Evolutionary conservation across 2,113 vertebrate genomes (phyloP).

Genomic region (Casuarius casuarius): DNA sequence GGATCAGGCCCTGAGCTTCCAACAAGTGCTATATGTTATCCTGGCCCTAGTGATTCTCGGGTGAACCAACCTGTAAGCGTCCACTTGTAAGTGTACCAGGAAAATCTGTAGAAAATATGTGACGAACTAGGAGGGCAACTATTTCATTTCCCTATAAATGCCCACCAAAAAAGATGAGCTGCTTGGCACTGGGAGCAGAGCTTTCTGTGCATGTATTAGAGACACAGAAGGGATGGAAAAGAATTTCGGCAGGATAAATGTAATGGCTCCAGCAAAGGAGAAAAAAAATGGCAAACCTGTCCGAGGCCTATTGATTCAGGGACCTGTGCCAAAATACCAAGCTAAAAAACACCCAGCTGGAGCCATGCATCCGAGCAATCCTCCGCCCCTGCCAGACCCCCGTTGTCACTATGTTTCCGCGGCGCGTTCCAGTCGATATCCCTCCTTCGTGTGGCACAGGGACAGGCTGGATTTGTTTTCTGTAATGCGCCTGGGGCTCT

Average conservation of each 20-base stretch:
- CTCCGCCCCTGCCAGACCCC: background rate
- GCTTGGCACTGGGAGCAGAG: background rate
- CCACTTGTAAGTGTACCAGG: background rate
- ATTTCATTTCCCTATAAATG: background rate
- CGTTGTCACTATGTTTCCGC: fast-evolving
- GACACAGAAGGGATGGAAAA: background rate
- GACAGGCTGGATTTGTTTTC: background rate
- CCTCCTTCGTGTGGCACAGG: background rate
- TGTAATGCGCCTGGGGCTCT: background rate
- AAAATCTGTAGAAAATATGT: background rate
- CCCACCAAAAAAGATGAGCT: background rate
- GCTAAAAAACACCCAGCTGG: background rate
- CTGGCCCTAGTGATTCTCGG: background rate
- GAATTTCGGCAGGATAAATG: background rate
- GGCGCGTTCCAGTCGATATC: background rate
- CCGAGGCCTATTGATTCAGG: background rate
- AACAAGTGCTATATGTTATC: too few species aligned
- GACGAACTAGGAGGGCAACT: background rate
- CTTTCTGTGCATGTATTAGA: fast-evolving
- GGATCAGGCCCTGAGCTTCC: background rate
- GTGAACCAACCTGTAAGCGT: background rate
- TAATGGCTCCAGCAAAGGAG: background rate
- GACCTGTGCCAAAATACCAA: background rate
- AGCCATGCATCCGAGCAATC: background rate
- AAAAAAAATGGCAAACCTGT: background rate